A percentile compares a stretch with the other conserved stretches of the same genome.
Evolutionary conservation across 2,888 invertebrate species (phyloP).

Genomic region (Gymnoscelis rufifasciata): DNA sequence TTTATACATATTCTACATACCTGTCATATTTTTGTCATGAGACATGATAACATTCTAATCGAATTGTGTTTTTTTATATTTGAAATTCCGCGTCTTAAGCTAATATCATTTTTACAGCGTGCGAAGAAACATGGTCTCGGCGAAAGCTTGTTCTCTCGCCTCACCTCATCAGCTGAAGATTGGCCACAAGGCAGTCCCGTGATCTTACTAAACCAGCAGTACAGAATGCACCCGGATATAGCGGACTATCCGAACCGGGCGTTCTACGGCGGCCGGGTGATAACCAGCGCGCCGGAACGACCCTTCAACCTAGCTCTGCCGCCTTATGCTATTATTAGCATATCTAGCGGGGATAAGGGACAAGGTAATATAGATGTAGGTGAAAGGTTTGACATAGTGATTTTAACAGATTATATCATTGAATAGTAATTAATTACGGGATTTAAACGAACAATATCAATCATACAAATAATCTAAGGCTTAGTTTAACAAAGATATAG

Average conservation of each 20-base stretch:
- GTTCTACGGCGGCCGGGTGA: slow-evolving; percentile 82
- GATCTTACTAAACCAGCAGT: slow-evolving; percentile 83
- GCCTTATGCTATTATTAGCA: slow-evolving; percentile 53
- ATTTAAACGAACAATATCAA: too few relatives aligned
- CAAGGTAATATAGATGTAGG: slow-evolving; percentile 44
- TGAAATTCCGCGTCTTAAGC: background rate
- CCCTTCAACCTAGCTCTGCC: slow-evolving; percentile 42
- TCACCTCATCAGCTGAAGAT: slow-evolving; percentile 78
- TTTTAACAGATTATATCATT: too few relatives aligned
- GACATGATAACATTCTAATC: too few relatives aligned
- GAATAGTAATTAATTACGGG: too few relatives aligned
- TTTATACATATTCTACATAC: too few relatives aligned
- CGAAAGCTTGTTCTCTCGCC: slow-evolving; percentile 87
- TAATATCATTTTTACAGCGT: slow-evolving; percentile 63
- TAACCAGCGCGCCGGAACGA: slow-evolving; percentile 39
- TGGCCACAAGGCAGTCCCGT: slow-evolving; percentile 59
- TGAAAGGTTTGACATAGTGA: too few relatives aligned
- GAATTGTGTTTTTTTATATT: too few relatives aligned
- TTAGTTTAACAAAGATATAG: too few relatives aligned
- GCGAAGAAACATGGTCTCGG: slow-evolving; percentile 84
- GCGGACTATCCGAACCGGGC: slow-evolving; percentile 87
- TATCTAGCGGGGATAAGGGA: slow-evolving; percentile 58
- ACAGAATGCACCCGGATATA: slow-evolving; percentile 92
- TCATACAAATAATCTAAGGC: too few relatives aligned
- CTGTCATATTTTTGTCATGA: too few relatives aligned